phyloP scores from a whole-genome alignment of 2,888 invertebrate species.

The Perizoma flavofasciatum region DNA sequence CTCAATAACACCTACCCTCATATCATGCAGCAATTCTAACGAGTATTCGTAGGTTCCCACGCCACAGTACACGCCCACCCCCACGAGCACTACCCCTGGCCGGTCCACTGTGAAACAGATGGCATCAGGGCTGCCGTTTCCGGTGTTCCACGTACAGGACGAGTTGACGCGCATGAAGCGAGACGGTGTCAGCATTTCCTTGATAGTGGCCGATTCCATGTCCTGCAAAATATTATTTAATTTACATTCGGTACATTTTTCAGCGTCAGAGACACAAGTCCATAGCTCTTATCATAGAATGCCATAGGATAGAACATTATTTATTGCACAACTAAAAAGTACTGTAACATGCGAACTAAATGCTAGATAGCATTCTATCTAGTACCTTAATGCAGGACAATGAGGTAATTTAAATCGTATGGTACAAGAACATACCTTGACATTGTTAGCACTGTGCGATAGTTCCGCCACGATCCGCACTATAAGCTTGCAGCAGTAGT shows the following conservation, averaged over 20 bases:
- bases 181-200: conserved; percentile 93
- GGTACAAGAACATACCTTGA: conserved; percentile 48
- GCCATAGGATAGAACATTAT: too few relatives aligned
- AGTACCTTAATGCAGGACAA: too few relatives aligned
- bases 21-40: conserved; percentile 92
- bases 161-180: conserved; percentile 96
- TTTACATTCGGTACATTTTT: not conserved
- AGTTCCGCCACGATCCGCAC: conserved; percentile 95
- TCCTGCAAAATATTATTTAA: conserved; percentile 65
- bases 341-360: too few relatives aligned
- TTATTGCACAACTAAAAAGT: too few relatives aligned
- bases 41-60: conserved; percentile 95
- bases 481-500: conserved; percentile 89
- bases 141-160: conserved; percentile 97
- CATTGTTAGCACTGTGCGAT: conserved; percentile 68
- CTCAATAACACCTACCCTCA: conserved; percentile 48
- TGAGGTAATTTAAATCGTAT: too few relatives aligned
- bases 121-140: conserved; percentile 98
- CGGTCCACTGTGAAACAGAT: conserved; percentile 97
- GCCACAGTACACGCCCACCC: conserved; percentile 95
- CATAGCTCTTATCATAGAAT: too few relatives aligned
- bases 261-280: too few relatives aligned
- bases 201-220: conserved; percentile 87
- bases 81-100: conserved; percentile 94
- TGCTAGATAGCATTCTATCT: too few relatives aligned